Base-by-base conservation (phyloP, 1,140 invertebrate genomes). In the Cardiocondyla obscurior region DNA sequence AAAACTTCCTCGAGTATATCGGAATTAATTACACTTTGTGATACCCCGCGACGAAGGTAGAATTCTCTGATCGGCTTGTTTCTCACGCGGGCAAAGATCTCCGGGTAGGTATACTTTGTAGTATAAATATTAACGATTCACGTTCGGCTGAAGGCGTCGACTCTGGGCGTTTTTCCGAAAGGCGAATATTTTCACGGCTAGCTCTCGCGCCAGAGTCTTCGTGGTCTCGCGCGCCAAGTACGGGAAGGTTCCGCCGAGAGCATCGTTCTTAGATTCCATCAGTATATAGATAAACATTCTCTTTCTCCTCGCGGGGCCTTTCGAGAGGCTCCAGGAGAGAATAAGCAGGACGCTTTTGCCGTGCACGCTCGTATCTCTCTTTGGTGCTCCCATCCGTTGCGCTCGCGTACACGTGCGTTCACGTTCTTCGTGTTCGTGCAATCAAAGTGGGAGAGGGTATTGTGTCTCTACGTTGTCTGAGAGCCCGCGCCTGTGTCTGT, bases 261-360 rank as follows among this genome's bases (percentile, higher is more conserved):
- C 82, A 85, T 79, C 76, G 82, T 85, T 74, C 82, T 77, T 72
- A 85, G 87, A 88, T 88, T 69, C 85, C 85, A 88, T 87, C 87
- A 82, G 85, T 70, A 82, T 85, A 85, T 87, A 87, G 87, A 88
- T 88, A 88, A 88, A 87, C 85, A 85, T 81, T 87, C 87, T 87
- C 85, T 85, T 88, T 86, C 82, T 82, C 49, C 65, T 81, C 46
- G 62, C 46, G 77, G 67, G 69, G 85, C 82, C 76, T 84, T 85
- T 87, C 82, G 85, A 57, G 74, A 55, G 55, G 74, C 74, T 62
- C 64, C 70, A 53, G 81, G 81, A 79, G 70, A 87, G 86, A 86
- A 79, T 85, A 76, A 84, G 85, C 73, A 67, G 58, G 67, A 30
- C 72, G 72, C n/a, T 74, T 44, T 77, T 77, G 44, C 74, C 33